Evolutionary conservation across 2,797 vertebrate species (phyloP).

Genomic region (Dipus sagitta): DNA sequence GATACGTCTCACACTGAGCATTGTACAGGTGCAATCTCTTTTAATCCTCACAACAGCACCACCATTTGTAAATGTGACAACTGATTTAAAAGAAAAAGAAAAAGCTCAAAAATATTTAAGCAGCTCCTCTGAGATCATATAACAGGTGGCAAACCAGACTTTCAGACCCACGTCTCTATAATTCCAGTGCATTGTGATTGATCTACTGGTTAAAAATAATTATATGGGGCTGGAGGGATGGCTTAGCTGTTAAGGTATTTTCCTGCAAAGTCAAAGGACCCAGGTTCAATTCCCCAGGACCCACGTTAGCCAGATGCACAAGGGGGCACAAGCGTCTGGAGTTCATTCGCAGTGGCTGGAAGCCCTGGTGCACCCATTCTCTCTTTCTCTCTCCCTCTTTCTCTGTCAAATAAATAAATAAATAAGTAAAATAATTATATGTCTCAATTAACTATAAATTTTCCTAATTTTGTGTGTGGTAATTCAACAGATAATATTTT

Average conservation of each 20-base stretch:
- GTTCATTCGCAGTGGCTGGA: too few species aligned
- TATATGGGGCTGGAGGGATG: too few species aligned
- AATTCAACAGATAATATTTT: neutral
- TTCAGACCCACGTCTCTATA: neutral
- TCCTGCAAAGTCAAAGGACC: too few species aligned
- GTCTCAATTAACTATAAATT: neutral
- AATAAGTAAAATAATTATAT: too few species aligned
- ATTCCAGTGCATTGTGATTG: neutral
- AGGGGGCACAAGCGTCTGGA: too few species aligned
- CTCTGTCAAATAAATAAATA: too few species aligned
- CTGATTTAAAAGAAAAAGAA: constrained; percentile 2
- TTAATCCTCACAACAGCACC: constrained; percentile 9
- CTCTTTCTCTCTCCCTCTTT: too few species aligned
- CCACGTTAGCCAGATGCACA: too few species aligned
- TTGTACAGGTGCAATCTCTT: neutral
- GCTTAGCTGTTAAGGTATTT: too few species aligned
- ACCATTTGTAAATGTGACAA: constrained; percentile 49
- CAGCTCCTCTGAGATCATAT: constrained; percentile 46
- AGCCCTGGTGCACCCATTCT: too few species aligned
- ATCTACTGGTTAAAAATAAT: neutral
- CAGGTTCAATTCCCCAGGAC: too few species aligned
- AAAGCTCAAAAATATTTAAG: constrained; percentile 43
- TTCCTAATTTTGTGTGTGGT: neutral
- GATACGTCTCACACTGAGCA: neutral
- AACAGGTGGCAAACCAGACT: constrained; percentile 1